Evolutionary conservation across 35 echinoderm and acorn worm species (phyloP).

Genomic region (Ophioderma brevispina): DNA sequence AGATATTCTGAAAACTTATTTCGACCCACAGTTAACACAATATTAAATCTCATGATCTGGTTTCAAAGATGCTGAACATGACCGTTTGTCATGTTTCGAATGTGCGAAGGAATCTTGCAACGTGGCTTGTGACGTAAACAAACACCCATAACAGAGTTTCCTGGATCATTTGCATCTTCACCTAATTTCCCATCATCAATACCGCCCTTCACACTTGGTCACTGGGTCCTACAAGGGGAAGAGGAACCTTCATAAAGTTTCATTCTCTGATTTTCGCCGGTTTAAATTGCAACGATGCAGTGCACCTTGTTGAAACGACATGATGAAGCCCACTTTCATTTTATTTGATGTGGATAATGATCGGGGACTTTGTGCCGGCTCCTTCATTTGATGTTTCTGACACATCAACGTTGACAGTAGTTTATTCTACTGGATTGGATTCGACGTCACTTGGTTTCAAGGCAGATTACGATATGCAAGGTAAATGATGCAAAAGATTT

Average conservation of each 20-base stretch:
- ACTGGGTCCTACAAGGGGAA: slow-evolving; percentile 31
- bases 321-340: background rate
- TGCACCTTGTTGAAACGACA: background rate
- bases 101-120: background rate
- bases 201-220: slow-evolving; percentile 65
- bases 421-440: slow-evolving; percentile 44
- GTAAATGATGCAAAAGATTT: too few species aligned
- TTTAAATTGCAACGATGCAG: background rate
- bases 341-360: too few species aligned
- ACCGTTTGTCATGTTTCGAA: too few species aligned
- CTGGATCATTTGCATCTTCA: slow-evolving; percentile 42
- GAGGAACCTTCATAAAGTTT: slow-evolving; percentile 39
- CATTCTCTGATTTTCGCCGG: slow-evolving; percentile 42
- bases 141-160: background rate
- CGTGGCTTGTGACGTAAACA: background rate
- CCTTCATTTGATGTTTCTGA: slow-evolving; percentile 46
- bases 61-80: too few species aligned
- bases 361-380: background rate
- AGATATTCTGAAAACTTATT: too few species aligned
- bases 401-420: slow-evolving; percentile 17
- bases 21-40: too few species aligned
- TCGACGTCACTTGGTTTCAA: slow-evolving; percentile 55
- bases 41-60: too few species aligned
- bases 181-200: slow-evolving; percentile 41
- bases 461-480: slow-evolving; percentile 48